Base-by-base conservation (phyloP, 2,888 invertebrate genomes). In the Balanococcus diminutus region DNA sequence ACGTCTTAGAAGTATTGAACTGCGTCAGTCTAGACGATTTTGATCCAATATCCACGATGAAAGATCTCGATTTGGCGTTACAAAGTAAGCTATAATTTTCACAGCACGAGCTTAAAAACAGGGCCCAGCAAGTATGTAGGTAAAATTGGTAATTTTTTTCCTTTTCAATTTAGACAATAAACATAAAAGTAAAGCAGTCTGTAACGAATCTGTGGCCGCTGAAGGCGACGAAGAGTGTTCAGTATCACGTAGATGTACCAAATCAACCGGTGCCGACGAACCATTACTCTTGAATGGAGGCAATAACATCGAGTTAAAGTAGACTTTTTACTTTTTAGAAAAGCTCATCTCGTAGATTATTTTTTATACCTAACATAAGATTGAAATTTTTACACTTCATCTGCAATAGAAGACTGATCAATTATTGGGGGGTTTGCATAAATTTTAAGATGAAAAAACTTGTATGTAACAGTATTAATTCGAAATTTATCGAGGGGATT, bases 1-100 rank as follows among this genome's bases (percentile, higher is more conserved):
- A 92, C 87, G 94, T 95, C 4, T 92, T 94, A 0, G 90, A 93
- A 0, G 94, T 95, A 6, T 92, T 95, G 88, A 92, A 92, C 87
- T 95, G 94, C 1, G 93, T 94, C 0, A 93, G 93, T 87, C 91
- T 92, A 0, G 92, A 93, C 9, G 92, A 94, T 88, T 92, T 93
- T 88, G 91, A 91, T 82, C 91, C 92, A 81, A 93, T 94, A 84
- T 90, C 91, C 0, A 91, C 91, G 0, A 91, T 91, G 81, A 91
- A 91, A 19, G 93, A 94, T 87, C 90, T 94, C 32, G 93, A 94
- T 81, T 89, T 91, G 51, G 90, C 92, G 8, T 89, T 94, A 42
- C 87, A 87, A 86, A 87, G 88, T 88, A 87, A 81, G 67, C 39
- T 3, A 16, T 42, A 14, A 42, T 9, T 42, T 42, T 42, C 9